These are phyloP conservation scores for Alviniconcha marisindica DNA, from an alignment of 1,140 invertebrate genomes.

Conservation along the genomic window DNA sequence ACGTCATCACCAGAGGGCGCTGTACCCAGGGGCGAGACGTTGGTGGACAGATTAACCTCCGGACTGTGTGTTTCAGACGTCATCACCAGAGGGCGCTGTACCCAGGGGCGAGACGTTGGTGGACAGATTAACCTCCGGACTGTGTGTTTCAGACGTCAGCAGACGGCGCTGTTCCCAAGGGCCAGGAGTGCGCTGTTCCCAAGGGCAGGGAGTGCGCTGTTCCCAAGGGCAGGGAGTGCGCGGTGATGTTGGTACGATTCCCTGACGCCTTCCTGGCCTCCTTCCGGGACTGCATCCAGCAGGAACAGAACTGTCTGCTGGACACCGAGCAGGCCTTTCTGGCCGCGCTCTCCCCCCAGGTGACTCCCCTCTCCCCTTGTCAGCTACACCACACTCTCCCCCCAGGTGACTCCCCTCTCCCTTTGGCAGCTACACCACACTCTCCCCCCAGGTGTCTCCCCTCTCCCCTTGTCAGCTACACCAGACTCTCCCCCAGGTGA, in stretches of 20 bases:
- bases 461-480: too few relatives aligned
- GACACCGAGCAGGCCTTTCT: conserved; percentile 14
- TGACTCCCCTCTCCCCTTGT: too few relatives aligned
- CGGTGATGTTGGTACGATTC: not conserved
- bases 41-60: too few relatives aligned
- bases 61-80: too few relatives aligned
- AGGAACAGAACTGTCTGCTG: conserved; percentile 12
- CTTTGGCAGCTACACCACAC: not conserved
- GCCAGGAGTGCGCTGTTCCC: not conserved
- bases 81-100: too few relatives aligned
- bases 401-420: conserved; percentile 6
- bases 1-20: too few relatives aligned
- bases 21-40: too few relatives aligned
- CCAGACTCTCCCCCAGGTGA: conserved; percentile 8
- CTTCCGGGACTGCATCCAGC: conserved; percentile 20
- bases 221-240: not conserved
- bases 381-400: not conserved
- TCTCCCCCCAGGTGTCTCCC: conserved; percentile 8
- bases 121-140: too few relatives aligned
- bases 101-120: too few relatives aligned
- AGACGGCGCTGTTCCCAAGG: too few relatives aligned
- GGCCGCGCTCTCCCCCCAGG: conserved; percentile 21
- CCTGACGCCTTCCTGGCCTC: not conserved
- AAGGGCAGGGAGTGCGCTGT: not conserved
- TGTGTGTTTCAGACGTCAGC: too few relatives aligned